Conservation (phyloP, 2,797 vertebrate species). For the Setipinna tenuifilis region DNA sequence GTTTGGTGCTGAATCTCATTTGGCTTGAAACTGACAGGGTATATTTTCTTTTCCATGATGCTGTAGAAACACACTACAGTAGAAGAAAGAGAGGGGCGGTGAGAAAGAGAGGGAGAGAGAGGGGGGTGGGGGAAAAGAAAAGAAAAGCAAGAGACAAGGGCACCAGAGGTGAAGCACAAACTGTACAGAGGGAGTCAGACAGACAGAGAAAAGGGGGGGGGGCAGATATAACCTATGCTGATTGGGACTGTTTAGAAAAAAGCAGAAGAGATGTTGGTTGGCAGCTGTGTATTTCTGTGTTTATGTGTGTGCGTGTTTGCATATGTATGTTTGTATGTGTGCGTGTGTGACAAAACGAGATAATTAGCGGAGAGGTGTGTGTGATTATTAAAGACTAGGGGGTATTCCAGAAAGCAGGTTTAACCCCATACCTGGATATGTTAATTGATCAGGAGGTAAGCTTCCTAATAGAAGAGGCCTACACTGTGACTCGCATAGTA, state of each 20-base stretch:
- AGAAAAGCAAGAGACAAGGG: not conserved
- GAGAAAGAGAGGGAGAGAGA: not conserved
- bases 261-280: not conserved
- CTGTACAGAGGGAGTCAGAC: not conserved
- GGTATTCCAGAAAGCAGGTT: too few species aligned
- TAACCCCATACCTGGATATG: too few species aligned
- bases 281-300: not conserved
- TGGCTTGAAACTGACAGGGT: conserved; percentile 3
- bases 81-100: not conserved
- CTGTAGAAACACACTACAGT: conserved; percentile 2
- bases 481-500: too few species aligned
- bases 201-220: not conserved
- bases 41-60: not conserved
- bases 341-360: too few species aligned
- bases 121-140: not conserved
- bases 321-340: too few species aligned
- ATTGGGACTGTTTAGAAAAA: not conserved
- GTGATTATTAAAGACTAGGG: too few species aligned
- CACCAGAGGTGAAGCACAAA: not conserved
- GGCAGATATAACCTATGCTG: not conserved
- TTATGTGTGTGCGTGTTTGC: not conserved
- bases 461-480: too few species aligned
- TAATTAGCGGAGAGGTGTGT: too few species aligned
- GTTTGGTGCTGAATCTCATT: conserved; percentile 23
- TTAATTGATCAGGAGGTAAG: too few species aligned